Conservation (phyloP, 2,113 vertebrate genomes). For the Cynopterus brachyotis region DNA sequence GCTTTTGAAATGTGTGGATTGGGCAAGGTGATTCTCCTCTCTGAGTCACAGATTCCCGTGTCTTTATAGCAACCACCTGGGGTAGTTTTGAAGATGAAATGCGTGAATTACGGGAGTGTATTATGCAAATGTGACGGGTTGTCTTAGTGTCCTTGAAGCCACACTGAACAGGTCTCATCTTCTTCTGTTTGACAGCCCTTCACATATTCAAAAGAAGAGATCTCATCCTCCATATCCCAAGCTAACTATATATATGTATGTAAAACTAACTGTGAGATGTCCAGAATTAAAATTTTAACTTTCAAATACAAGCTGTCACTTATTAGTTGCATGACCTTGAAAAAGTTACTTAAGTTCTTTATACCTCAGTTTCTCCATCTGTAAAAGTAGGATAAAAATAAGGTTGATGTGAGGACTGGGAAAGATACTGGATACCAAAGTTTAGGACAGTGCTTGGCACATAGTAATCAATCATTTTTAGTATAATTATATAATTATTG, state of each 20-base stretch:
- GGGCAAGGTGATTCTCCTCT: background rate
- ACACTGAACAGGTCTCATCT: background rate
- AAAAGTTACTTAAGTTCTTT: background rate
- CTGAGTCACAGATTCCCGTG: background rate
- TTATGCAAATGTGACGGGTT: slow-evolving; percentile 38
- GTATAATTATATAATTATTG: background rate
- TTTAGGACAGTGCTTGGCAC: background rate
- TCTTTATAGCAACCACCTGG: background rate
- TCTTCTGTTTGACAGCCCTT: slow-evolving; percentile 34
- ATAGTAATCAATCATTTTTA: background rate
- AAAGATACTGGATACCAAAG: background rate
- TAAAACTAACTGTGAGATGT: background rate
- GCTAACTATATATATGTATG: background rate
- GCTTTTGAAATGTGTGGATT: background rate
- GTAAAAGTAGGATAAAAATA: background rate
- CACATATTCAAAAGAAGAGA: slow-evolving; percentile 29
- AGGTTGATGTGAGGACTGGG: background rate
- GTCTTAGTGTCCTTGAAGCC: background rate
- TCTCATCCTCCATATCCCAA: background rate
- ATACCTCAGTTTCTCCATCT: background rate
- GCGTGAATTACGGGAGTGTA: background rate
- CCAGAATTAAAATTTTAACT: background rate
- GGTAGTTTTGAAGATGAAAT: slow-evolving; percentile 27
- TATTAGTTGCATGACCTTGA: background rate
- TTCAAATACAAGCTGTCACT: background rate